Percentiles rank a stretch among this genome's conserved stretches.
Evolutionary conservation across 2,113 vertebrate species (phyloP).

Genomic region (Pungitius pungitius): DNA sequence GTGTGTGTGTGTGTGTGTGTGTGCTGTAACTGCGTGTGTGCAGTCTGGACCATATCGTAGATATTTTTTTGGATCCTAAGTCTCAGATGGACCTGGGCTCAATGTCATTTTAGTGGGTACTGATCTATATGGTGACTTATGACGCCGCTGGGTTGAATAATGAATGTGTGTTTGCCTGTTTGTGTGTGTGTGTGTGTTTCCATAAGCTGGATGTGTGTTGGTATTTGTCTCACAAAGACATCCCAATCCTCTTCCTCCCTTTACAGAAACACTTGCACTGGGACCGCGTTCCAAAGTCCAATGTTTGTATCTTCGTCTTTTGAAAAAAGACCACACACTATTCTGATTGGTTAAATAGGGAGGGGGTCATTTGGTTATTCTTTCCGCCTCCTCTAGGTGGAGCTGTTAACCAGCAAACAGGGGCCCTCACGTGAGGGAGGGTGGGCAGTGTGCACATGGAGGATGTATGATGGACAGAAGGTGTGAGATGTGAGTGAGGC

Average conservation of each 20-base stretch:
- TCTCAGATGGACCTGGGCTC: background rate
- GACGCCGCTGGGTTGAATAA: background rate
- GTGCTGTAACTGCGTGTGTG: background rate
- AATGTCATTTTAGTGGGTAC: background rate
- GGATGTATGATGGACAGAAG: background rate
- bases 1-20: constrained; percentile 4
- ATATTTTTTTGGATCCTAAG: no score
- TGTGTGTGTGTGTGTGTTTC: background rate
- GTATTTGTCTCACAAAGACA: background rate
- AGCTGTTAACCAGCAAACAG: constrained; percentile 52
- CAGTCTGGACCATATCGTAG: background rate
- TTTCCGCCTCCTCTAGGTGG: constrained; percentile 46
- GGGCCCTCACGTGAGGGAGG: background rate
- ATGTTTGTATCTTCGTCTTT: background rate
- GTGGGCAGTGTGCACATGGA: background rate
- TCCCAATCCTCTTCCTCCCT: background rate
- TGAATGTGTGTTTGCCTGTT: background rate
- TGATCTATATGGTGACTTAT: constrained; percentile 38
- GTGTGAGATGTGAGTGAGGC: background rate
- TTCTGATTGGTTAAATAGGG: constrained; percentile 8
- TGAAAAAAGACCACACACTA: background rate
- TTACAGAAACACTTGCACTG: constrained; percentile 14
- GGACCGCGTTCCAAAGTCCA: constrained; percentile 7
- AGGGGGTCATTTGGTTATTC: background rate
- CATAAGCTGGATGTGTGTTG: constrained; percentile 2